These are phyloP conservation scores for Babyrousa celebensis DNA, from an alignment of 2,797 vertebrate species.

Conservation along the genomic window DNA sequence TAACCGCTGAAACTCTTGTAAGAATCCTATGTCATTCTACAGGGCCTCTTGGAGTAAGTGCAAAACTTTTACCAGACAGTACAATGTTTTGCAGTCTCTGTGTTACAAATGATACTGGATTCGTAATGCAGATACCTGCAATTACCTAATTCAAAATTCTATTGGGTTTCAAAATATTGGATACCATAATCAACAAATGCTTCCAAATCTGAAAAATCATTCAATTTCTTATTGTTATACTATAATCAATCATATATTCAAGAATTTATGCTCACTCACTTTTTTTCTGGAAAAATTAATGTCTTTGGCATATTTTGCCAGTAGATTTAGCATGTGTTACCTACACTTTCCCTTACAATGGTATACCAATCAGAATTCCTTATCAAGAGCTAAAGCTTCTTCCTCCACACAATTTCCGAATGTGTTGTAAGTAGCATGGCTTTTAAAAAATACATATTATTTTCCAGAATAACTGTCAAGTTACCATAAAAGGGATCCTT, in stretches of 20 bases:
- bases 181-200: conserved; percentile 8
- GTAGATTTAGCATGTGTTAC: not conserved
- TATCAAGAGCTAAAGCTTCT: conserved; percentile 21
- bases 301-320: conserved; percentile 15
- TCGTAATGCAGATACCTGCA: not conserved
- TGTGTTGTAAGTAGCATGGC: not conserved
- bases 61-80: not conserved
- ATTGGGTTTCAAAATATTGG: not conserved
- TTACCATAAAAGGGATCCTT: not conserved
- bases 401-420: conserved; percentile 39
- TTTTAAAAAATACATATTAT: not conserved
- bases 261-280: not conserved
- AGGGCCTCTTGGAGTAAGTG: not conserved
- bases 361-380: conserved; percentile 49
- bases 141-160: conserved; percentile 44
- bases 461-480: conserved; percentile 65
- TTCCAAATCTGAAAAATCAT: conserved; percentile 41
- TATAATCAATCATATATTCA: conserved; percentile 55
- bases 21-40: not conserved
- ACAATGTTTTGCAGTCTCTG: not conserved
- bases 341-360: not conserved
- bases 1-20: not conserved
- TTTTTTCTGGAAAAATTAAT: conserved; percentile 54
- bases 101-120: conserved; percentile 10
- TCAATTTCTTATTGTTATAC: not conserved